A percentile compares a stretch with the other conserved stretches of the same genome.
phyloP scores from a whole-genome alignment of 2,888 invertebrate genomes.

The Heliconius erato region DNA sequence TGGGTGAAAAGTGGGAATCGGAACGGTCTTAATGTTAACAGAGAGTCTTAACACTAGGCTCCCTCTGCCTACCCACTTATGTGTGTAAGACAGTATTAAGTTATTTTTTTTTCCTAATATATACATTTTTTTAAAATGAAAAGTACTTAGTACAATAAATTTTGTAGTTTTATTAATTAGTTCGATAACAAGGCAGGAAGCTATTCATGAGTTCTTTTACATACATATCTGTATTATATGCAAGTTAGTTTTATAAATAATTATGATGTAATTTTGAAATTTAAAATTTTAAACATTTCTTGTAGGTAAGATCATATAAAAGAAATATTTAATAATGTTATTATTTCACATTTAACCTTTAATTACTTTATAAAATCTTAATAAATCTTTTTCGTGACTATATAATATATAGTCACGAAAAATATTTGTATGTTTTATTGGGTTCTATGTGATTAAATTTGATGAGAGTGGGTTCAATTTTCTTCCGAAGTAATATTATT shows the following conservation, averaged over 20 bases:
- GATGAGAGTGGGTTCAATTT: background rate
- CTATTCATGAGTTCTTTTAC: background rate
- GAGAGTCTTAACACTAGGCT: background rate
- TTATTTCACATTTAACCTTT: no score
- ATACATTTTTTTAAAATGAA: background rate
- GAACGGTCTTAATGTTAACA: no score
- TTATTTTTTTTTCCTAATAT: background rate
- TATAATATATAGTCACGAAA: no score
- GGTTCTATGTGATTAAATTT: background rate
- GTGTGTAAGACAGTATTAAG: background rate
- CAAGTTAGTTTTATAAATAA: background rate
- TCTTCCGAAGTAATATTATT: no score
- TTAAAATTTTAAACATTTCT: background rate
- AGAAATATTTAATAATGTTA: background rate
- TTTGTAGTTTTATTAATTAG: background rate
- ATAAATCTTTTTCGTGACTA: no score
- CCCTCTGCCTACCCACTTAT: background rate
- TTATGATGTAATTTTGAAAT: background rate
- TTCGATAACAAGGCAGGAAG: background rate
- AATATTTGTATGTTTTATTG: background rate
- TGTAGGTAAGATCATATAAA: background rate
- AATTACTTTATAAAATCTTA: no score
- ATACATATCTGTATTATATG: background rate
- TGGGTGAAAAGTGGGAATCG: background rate
- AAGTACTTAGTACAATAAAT: background rate